Evolutionary conservation across 2,888 invertebrate species (phyloP).

Genomic region (Lithophane leautieri): DNA sequence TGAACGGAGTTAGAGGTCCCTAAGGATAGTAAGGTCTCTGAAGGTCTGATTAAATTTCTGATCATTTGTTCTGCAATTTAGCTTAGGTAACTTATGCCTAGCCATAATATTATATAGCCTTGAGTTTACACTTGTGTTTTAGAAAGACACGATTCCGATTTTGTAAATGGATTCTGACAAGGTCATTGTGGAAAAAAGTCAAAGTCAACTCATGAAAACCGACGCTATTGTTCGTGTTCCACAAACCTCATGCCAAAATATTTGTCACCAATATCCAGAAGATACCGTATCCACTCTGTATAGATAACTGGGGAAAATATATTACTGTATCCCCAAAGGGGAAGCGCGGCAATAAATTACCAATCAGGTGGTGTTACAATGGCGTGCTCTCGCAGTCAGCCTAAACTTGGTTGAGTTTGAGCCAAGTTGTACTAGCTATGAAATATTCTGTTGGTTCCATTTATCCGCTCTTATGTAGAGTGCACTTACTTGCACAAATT

Average conservation of each 20-base stretch:
- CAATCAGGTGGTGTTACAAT: constrained; percentile 78
- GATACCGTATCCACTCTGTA: constrained; percentile 52
- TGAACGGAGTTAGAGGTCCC: constrained; percentile 47
- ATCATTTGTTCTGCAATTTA: constrained; percentile 35
- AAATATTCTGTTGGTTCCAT: constrained; percentile 82
- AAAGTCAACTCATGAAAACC: constrained; percentile 18
- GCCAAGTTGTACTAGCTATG: constrained; percentile 80
- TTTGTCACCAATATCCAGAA: constrained; percentile 55
- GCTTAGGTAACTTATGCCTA: constrained; percentile 9
- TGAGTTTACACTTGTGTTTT: background rate
- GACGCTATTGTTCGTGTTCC: constrained; percentile 25
- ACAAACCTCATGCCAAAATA: constrained; percentile 53
- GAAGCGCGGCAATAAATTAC: constrained; percentile 75
- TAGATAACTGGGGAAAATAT: constrained; percentile 55
- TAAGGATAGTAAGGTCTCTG: constrained; percentile 36
- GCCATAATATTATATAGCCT: background rate
- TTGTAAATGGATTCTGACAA: background rate
- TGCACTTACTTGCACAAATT: constrained; percentile 82
- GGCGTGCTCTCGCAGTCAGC: constrained; percentile 65
- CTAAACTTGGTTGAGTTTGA: constrained; percentile 77
- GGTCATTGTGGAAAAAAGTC: background rate
- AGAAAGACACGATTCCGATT: background rate
- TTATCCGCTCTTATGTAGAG: constrained; percentile 77
- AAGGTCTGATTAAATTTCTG: constrained; percentile 42
- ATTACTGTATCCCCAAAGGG: constrained; percentile 53